Evolutionary conservation across 2,888 invertebrate species (phyloP), one percentile per base, ranked within the genome.

Genomic region (Euzophera pinguis): DNA sequence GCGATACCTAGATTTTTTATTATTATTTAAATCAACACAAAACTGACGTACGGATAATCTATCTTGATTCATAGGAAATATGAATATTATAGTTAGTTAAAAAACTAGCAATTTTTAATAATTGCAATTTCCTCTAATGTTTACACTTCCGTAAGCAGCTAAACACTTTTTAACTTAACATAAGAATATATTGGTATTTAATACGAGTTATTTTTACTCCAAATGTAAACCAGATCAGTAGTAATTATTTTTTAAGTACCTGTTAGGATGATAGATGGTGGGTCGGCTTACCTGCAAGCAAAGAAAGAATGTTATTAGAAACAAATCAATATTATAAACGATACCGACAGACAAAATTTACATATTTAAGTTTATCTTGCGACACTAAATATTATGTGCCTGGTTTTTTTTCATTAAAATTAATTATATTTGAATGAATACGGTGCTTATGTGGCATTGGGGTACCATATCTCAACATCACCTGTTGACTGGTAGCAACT

Each of bases 221-320:
- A 37, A 51, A 51, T 45, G 43, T 43, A 43, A 51, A 51, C 42
- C 43, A 43, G 43, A 35, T 13, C 43, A 37, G 39, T 50, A 29
- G 29, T 43, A 27, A 51, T 51, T 51, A 50, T 42, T 51, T 43
- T 50, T 32, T 42, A 51, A 51, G 34, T 50, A 51, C 54, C 39
- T 52, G 48, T 49, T 48, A 29, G 41, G 9, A 35, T 48, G 48
- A 32, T 39, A 47, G 17, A 37, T 34, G 43, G 41, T 34, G 39
- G 41, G 41, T 48, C 52, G 53, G 54, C 60, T 67, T 69, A 71
- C 71, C 71, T 69, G 66, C 50, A 55, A 65, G 61, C 52, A 67
- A 58, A 60, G 35, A 59, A 54, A 56, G 54, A 38, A 41, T 54
- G 34, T 42, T 12, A 52, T 58, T 54, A 60, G 52, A 35, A 53